A percentile compares a stretch with the other conserved stretches of the same genome.
Evolutionary conservation across 2,797 vertebrate genomes (phyloP).

Genomic region (Darevskia mixta): DNA sequence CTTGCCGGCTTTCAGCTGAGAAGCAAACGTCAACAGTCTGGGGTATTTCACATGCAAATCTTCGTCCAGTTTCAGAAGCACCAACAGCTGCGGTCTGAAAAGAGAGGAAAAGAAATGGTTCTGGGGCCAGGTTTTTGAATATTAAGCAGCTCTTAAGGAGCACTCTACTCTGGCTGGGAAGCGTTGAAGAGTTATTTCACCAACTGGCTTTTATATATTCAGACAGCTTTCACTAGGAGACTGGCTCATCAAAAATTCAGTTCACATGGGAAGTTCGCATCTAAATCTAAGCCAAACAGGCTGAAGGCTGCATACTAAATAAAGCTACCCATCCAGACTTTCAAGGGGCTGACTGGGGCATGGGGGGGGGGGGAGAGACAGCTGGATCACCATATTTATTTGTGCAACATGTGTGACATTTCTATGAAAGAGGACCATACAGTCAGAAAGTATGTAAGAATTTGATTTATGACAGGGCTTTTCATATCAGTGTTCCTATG

Average conservation of each 20-base stretch:
- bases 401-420: not conserved
- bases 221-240: not conserved
- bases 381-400: not conserved
- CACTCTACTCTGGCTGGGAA: slow-evolving; percentile 3
- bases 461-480: not conserved
- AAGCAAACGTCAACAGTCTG: slow-evolving; percentile 94
- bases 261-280: not conserved
- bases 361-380: no score
- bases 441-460: not conserved
- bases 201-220: not conserved
- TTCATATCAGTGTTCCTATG: not conserved
- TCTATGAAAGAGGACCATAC: not conserved
- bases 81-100: slow-evolving; percentile 92
- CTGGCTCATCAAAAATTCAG: slow-evolving; percentile 1
- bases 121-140: not conserved
- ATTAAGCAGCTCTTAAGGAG: slow-evolving; percentile 4
- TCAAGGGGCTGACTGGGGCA: not conserved
- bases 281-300: not conserved
- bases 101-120: not conserved
- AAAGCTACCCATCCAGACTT: not conserved
- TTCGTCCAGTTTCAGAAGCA: slow-evolving; percentile 95
- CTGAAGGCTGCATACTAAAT: not conserved
- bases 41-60: slow-evolving; percentile 97
- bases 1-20: slow-evolving; percentile 97
- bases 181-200: not conserved